Base-by-base conservation (phyloP, 2,888 invertebrate species). In the Conchocele bisecta region DNA sequence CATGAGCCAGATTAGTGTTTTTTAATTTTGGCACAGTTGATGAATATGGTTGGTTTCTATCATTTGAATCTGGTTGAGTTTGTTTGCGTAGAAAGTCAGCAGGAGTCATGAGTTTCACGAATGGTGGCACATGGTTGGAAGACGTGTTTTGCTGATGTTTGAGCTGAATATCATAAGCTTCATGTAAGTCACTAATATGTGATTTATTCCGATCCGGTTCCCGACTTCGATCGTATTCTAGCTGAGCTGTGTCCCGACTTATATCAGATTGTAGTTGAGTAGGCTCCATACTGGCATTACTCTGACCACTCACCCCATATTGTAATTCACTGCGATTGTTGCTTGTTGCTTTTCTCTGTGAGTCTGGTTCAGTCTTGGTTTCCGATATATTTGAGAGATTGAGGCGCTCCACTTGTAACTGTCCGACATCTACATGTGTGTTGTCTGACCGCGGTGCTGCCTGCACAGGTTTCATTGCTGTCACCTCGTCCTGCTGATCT, bases 321-420 rank as follows among this genome's bases (percentile, higher is more conserved):
- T 54, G 22, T 24, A 6, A 13, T 39, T 37, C 17, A 54, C 6
- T 20, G 54, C 28, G 4, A 17, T 22, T n/a, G 44, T 48, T 15
- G 58, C 24, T 22, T 48, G 44, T 33, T 44, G 46, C 26, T 44
- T 58, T 4, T 41, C 41, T 7, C n/a, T 11, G 13, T 17, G 54
- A 6, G 70, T 65, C n/a, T 13, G 31, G 29, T 61, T 57, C 3
- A 42, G 46, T 13, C 48, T 46, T 7, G 65, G 29, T n/a, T n/a
- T n/a, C n/a, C n/a, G n/a, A n/a, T n/a, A n/a, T n/a, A 28, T 61
- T 61, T 2, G 69, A 48, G 2, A 75, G 61, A 26, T 75, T 70
- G 13, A 75, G 50, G 58, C 53, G 57, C 58, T 75, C 75, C n/a
- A 15, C 41, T 57, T 26, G 26, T 51, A 33, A 4, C 22, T 46